These are phyloP conservation scores for Poeciliopsis gracilis DNA, from an alignment of 2,797 vertebrate genomes.

Conservation along the genomic window DNA sequence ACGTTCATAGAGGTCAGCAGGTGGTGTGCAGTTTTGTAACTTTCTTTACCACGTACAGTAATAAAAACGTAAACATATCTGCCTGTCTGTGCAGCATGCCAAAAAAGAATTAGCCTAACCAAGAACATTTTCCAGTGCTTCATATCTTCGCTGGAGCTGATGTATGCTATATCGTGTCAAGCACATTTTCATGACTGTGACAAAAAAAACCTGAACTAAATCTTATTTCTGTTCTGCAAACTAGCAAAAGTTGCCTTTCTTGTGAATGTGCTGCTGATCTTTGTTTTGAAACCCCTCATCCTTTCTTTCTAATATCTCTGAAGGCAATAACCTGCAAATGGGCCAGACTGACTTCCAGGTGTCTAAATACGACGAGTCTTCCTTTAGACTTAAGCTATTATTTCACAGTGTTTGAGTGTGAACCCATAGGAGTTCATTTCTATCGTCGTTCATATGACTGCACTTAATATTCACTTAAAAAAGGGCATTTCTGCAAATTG, in stretches of 20 bases:
- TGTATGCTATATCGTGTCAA: not conserved
- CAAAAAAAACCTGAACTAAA: not conserved
- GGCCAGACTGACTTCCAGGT: not conserved
- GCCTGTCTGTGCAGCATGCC: not conserved
- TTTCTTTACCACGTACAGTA: not conserved
- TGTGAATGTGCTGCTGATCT: not conserved
- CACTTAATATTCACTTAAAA: not conserved
- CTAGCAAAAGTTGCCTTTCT: not conserved
- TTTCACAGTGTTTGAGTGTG: not conserved
- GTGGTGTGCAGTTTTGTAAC: not conserved
- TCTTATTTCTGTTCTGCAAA: not conserved
- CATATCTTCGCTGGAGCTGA: not conserved
- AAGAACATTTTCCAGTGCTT: not conserved
- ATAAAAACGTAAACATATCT: not conserved
- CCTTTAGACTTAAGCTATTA: not conserved
- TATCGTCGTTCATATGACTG: not conserved
- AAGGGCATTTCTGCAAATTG: not conserved
- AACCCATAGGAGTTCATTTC: not conserved
- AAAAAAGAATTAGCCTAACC: not conserved
- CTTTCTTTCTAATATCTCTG: conserved; percentile 15
- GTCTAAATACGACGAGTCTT: not conserved
- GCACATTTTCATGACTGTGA: not conserved
- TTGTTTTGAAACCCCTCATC: not conserved
- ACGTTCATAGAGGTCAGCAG: conserved; percentile 9
- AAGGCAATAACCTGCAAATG: conserved; percentile 34